Conservation (phyloP, 1,140 invertebrate species). For the Cydia fagiglandana region DNA sequence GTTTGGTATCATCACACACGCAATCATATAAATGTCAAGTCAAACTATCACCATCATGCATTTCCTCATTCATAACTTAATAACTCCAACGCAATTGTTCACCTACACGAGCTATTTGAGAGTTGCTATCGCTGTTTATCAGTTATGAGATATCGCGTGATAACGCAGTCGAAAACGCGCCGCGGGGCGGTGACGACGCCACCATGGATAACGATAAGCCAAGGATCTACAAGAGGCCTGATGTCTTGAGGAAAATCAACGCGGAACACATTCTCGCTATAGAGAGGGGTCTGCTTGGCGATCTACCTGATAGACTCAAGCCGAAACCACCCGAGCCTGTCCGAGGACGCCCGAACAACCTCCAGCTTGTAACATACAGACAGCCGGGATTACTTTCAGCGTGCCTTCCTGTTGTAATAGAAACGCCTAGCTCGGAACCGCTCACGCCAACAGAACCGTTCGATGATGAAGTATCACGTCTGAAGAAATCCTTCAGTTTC, state of each 20-base stretch:
- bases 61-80: conserved; percentile 22
- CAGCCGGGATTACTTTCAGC: conserved; percentile 57
- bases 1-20: conserved; percentile 35
- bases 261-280: conserved; percentile 62
- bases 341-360: conserved; percentile 48
- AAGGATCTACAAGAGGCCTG: conserved; percentile 52
- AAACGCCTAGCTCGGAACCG: conserved; percentile 48
- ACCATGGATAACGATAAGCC: conserved; percentile 62
- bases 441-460: conserved; percentile 41
- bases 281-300: conserved; percentile 66
- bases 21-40: conserved; percentile 6
- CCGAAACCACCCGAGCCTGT: conserved; percentile 49
- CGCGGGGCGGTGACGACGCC: conserved; percentile 57
- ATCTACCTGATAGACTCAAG: conserved; percentile 62
- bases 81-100: conserved; percentile 26
- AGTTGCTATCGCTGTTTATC: conserved; percentile 51
- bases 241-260: conserved; percentile 66
- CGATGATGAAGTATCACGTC: conserved; percentile 51
- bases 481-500: conserved; percentile 72
- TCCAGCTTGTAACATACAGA: conserved; percentile 49
- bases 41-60: conserved; percentile 17
- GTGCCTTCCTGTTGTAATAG: conserved; percentile 56
- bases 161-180: conserved; percentile 61
- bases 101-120: conserved; percentile 20
- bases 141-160: conserved; percentile 52